Conservation (phyloP, 2,797 vertebrate genomes). For the Limnodromus scolopaceus region DNA sequence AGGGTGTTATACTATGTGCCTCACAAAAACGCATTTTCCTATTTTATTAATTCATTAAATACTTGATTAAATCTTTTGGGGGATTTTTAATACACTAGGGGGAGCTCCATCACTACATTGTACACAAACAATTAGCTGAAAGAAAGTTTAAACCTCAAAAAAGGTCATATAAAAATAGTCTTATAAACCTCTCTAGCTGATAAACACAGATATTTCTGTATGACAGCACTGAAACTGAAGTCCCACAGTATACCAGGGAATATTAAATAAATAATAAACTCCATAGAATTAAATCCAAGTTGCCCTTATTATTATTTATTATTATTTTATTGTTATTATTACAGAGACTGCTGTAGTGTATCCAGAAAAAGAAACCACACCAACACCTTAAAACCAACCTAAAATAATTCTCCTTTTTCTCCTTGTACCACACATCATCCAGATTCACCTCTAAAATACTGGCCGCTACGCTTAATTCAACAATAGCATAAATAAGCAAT, state of each 20-base stretch:
- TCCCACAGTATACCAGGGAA: not conserved
- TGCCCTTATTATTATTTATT: not conserved
- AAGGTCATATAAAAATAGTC: not conserved
- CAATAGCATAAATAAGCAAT: not conserved
- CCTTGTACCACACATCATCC: not conserved
- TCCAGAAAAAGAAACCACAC: not conserved
- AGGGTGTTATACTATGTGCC: not conserved
- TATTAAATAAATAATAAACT: not conserved
- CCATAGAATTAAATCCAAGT: not conserved
- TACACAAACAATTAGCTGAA: conserved; percentile 51
- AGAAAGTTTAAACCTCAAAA: conserved; percentile 40
- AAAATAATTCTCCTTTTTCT: not conserved
- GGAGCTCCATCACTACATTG: conserved; percentile 81
- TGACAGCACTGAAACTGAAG: not conserved
- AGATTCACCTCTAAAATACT: not conserved
- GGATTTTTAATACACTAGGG: conserved; percentile 80
- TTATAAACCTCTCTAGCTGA: not conserved
- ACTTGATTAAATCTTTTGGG: conserved; percentile 62
- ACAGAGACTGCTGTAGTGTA: not conserved
- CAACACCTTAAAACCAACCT: not conserved
- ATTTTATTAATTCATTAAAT: conserved; percentile 71
- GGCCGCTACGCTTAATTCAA: not conserved
- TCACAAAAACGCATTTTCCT: not conserved
- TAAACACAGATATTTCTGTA: not conserved
- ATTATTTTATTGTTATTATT: not conserved